These are phyloP conservation scores for Paragorgia papillata DNA, from an alignment of 92 coral and sea anemone species.

Conservation along the genomic window DNA sequence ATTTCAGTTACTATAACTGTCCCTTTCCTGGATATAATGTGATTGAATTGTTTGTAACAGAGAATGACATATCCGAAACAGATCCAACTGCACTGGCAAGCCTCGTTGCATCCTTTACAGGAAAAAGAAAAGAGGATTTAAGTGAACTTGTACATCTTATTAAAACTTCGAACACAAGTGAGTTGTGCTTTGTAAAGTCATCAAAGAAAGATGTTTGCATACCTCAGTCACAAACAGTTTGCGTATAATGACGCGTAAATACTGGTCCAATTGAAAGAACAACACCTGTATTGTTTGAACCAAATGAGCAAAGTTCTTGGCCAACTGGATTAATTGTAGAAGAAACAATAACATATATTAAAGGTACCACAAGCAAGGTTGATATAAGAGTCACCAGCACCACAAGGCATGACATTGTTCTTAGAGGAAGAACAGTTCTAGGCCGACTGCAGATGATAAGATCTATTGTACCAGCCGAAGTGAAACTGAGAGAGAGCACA, in stretches of 20 bases:
- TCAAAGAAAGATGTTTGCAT: not conserved
- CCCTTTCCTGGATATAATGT: constrained; percentile 48
- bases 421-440: constrained; percentile 8
- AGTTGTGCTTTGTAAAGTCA: constrained; percentile 7
- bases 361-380: constrained; percentile 9
- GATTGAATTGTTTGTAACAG: constrained; percentile 52
- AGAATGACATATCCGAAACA: not conserved
- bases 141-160: constrained; percentile 8
- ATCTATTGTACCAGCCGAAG: constrained; percentile 20
- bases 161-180: not conserved
- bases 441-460: constrained; percentile 18
- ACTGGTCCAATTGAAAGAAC: constrained; percentile 10
- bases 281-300: constrained; percentile 34
- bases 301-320: constrained; percentile 18
- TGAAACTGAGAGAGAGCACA: not conserved
- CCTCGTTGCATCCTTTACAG: not conserved
- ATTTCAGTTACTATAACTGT: constrained; percentile 40
- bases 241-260: constrained; percentile 33
- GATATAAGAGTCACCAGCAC: constrained; percentile 11
- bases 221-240: constrained; percentile 1
- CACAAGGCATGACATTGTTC: constrained; percentile 10
- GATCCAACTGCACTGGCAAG: not conserved
- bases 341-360: constrained; percentile 7
- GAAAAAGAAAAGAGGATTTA: not conserved
- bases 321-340: constrained; percentile 28